phyloP scores from a whole-genome alignment of 1,140 invertebrate genomes.

The Sminthurides bifidus region DNA sequence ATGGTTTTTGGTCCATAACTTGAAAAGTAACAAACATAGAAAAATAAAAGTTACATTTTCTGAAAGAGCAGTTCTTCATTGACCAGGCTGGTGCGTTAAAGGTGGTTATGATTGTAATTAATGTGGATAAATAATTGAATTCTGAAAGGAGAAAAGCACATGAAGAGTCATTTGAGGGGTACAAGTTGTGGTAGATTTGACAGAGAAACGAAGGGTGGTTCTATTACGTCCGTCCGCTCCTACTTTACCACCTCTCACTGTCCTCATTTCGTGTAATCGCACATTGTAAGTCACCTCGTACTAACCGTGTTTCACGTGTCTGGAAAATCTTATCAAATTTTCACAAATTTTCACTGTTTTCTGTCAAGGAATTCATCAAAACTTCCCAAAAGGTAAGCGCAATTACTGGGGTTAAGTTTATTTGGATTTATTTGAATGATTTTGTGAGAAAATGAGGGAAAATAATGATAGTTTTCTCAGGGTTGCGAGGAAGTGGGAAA shows the following conservation, averaged over 20 bases:
- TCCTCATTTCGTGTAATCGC: background rate
- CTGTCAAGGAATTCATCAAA: background rate
- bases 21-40: background rate
- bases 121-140: background rate
- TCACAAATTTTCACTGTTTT: background rate
- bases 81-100: background rate
- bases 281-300: background rate
- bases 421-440: background rate
- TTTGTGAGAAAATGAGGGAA: background rate
- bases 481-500: background rate
- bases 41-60: background rate
- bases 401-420: background rate
- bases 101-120: background rate
- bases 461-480: background rate
- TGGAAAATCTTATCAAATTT: background rate
- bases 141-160: background rate
- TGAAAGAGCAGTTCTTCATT: background rate
- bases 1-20: background rate
- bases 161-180: background rate
- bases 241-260: background rate
- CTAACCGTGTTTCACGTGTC: too few species aligned
- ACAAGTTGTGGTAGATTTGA: background rate
- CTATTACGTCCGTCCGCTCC: background rate
- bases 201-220: background rate
- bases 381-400: background rate